A percentile compares a stretch with the other conserved stretches of the same genome.
Conservation (phyloP, 2,888 invertebrate genomes). For the Perdita meconis region DNA sequence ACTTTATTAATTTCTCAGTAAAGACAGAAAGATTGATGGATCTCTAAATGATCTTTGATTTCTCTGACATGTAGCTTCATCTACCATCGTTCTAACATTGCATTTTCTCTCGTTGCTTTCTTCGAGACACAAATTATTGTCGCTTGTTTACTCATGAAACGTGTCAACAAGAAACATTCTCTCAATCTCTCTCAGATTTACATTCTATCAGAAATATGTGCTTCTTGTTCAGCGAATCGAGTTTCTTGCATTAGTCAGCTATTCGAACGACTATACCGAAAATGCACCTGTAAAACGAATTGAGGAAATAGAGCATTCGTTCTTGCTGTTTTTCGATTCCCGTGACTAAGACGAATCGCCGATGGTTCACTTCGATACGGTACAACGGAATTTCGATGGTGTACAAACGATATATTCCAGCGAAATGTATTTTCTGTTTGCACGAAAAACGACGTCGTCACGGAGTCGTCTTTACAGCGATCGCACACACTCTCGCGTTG, state of each 20-base stretch:
- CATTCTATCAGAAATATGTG: too few relatives aligned
- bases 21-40: too few relatives aligned
- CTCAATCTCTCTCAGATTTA: not conserved
- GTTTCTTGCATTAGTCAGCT: constrained; percentile 18
- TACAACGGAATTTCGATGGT: constrained; percentile 43
- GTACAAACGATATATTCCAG: constrained; percentile 31
- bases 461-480: constrained; percentile 27
- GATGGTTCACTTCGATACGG: constrained; percentile 48
- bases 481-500: constrained; percentile 16
- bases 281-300: constrained; percentile 25
- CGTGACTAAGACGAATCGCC: constrained; percentile 54
- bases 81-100: too few relatives aligned
- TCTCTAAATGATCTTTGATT: too few relatives aligned
- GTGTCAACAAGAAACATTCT: not conserved
- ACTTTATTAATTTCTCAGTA: too few relatives aligned
- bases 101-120: too few relatives aligned
- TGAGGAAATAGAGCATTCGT: constrained; percentile 29
- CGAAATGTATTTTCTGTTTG: constrained; percentile 34
- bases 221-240: constrained; percentile 3
- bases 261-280: constrained; percentile 5
- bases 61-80: too few relatives aligned
- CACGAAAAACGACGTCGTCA: constrained; percentile 41
- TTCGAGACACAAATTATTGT: too few relatives aligned
- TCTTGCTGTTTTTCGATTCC: constrained; percentile 44
- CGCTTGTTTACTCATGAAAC: too few relatives aligned